Evolutionary conservation across 1,140 invertebrate genomes (phyloP), one percentile per base, ranked within the genome.

Genomic region (Rhyacophila brunnea): DNA sequence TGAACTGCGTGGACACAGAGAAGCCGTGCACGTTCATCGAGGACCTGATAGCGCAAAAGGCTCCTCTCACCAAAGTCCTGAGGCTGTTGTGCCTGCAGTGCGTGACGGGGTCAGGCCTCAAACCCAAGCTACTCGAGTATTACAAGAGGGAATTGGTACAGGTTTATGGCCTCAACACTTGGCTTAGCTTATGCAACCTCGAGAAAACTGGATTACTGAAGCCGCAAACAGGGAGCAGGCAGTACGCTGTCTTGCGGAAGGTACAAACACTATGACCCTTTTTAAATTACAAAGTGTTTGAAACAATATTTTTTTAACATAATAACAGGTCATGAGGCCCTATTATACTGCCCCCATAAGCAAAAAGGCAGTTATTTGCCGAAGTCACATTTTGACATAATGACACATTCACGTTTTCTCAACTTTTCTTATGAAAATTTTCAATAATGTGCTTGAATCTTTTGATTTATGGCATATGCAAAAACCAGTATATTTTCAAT

Each of bases 111-210:
- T 91, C 91, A 58, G 96, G 96, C 0, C 79, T 98, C 0, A 96
- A 96, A 71, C 88, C 84, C 15, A 96, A 96, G 78, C 79, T 92
- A 2, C 70, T 97, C 15, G 94, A 96, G 67, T 87, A 91, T 72
- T 99, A 99, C 73, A 96, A 96, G 73, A 79, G 90, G 59, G 94
- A 98, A 78, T 85, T 98, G 44, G 82, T 92, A 14, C 90, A 95
- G 70, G 91, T 93, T 9, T 98, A 98, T 72, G 95, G 95, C 0
- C 88, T 92, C 68, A 83, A 95, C 66, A 86, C 94, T 64, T 79
- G 95, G 55, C 79, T 96, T 1, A 90, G 88, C 1, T 71, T 98
- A 7, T 86, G 87, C 49, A 93, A 95, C 73, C 75, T 99, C 64
- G 93, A 97, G 77, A 93, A 92, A 71, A 87, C 87, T 15, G 92